A percentile compares a stretch with the other conserved stretches of the same genome.
These are phyloP conservation scores for Pardalotus punctatus DNA, from an alignment of 2,113 vertebrate genomes.

Conservation along the genomic window DNA sequence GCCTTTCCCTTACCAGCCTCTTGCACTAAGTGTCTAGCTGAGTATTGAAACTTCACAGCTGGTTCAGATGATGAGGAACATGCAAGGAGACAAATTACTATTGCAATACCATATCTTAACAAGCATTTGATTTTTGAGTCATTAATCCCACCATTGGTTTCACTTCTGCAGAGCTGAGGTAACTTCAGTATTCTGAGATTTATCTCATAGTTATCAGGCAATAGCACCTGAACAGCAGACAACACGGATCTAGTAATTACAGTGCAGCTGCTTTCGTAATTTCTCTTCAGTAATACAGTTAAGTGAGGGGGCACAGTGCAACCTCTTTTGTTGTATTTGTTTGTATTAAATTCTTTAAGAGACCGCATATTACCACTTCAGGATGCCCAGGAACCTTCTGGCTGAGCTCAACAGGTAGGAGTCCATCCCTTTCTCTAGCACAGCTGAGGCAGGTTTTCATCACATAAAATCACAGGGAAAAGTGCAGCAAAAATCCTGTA, in stretches of 20 bases:
- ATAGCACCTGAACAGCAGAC: neutral
- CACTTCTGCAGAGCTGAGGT: neutral
- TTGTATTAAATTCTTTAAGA: neutral
- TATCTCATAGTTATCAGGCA: neutral
- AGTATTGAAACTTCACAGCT: neutral
- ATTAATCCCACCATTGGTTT: neutral
- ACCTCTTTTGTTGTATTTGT: neutral
- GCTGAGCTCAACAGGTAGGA: neutral
- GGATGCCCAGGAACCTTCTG: neutral
- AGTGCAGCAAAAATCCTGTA: neutral
- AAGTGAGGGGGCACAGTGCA: neutral
- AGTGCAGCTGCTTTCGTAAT: neutral
- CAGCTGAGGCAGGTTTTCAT: neutral
- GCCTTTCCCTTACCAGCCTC: neutral
- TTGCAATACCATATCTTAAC: neutral
- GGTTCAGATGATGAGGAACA: neutral
- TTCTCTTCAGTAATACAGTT: neutral
- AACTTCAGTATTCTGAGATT: neutral
- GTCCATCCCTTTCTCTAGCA: neutral
- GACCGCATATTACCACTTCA: neutral
- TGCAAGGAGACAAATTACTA: neutral
- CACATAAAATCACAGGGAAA: neutral
- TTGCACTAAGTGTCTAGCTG: neutral
- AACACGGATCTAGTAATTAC: neutral
- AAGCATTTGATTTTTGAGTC: neutral